Evolutionary conservation across 2,113 vertebrate species (phyloP).

Genomic region (Lathamus discolor): DNA sequence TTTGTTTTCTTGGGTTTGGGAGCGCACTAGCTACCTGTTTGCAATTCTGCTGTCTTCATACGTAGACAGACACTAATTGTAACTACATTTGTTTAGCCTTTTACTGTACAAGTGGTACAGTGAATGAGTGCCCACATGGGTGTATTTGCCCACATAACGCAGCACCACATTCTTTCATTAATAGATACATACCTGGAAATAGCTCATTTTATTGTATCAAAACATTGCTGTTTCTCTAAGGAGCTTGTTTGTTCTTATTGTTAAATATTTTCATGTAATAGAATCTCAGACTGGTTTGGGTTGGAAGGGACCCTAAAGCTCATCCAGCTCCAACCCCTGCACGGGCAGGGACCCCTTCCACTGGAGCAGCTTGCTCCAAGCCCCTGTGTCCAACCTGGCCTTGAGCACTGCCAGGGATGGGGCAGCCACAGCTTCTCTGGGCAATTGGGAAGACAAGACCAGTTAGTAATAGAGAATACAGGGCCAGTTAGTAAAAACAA

Average conservation of each 20-base stretch:
- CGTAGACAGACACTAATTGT: background rate
- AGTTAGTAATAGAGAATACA: background rate
- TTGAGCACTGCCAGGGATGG: background rate
- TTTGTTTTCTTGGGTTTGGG: background rate
- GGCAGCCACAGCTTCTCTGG: background rate
- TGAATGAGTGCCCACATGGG: background rate
- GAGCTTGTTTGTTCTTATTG: background rate
- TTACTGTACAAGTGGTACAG: background rate
- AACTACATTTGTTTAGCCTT: background rate
- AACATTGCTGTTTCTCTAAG: background rate
- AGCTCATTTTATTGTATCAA: background rate
- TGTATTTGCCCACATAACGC: background rate
- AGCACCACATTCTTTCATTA: background rate
- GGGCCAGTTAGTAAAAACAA: background rate
- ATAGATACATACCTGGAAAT: background rate
- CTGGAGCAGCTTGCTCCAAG: background rate
- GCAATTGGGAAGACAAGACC: background rate
- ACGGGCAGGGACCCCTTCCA: background rate
- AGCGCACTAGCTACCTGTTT: background rate
- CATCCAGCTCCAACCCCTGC: background rate
- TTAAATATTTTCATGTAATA: background rate
- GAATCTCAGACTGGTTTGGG: background rate
- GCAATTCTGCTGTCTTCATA: background rate
- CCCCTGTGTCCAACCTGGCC: background rate
- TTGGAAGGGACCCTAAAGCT: background rate